These are phyloP conservation scores for Aplidium turbinatum DNA, from an alignment of 23 tunicate species.

Conservation along the genomic window DNA sequence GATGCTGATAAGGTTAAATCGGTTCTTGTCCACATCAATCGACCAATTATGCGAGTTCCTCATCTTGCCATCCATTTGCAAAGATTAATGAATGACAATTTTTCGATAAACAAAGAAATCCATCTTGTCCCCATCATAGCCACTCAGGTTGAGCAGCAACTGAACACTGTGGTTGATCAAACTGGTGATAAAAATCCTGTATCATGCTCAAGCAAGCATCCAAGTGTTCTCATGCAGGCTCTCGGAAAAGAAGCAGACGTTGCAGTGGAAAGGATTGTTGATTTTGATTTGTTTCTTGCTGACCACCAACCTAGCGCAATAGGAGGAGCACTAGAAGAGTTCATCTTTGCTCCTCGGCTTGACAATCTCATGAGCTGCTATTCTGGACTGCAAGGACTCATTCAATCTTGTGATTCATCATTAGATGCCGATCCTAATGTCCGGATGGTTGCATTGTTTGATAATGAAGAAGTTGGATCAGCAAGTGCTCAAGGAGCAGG, in stretches of 20 bases:
- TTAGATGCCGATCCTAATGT: slow-evolving; percentile 53
- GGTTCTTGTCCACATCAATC: slow-evolving; percentile 68
- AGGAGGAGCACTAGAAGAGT: slow-evolving; percentile 88
- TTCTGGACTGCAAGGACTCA: slow-evolving; percentile 51
- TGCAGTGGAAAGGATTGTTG: slow-evolving; percentile 49
- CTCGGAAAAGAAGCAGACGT: slow-evolving; percentile 37
- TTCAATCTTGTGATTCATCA: slow-evolving; percentile 50
- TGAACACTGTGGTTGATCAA: no score
- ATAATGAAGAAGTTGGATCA: slow-evolving; percentile 98
- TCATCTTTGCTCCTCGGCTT: slow-evolving; percentile 93
- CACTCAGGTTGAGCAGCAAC: slow-evolving; percentile 45
- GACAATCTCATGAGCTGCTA: slow-evolving; percentile 85
- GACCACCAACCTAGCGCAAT: slow-evolving; percentile 82
- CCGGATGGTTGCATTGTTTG: slow-evolving; percentile 80
- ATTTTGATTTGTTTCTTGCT: slow-evolving; percentile 92
- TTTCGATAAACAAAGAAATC: slow-evolving; percentile 89
- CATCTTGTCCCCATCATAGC: slow-evolving; percentile 90
- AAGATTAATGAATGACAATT: slow-evolving; percentile 82
- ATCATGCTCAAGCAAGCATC: slow-evolving; percentile 66
- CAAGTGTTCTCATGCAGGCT: slow-evolving; percentile 34
- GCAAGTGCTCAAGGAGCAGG: slow-evolving; percentile 90
- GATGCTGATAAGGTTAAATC: slow-evolving; percentile 44
- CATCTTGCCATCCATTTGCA: slow-evolving; percentile 89
- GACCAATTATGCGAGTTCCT: slow-evolving; percentile 83
- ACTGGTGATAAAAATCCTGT: no score